A percentile compares a stretch with the other conserved stretches of the same genome.
Evolutionary conservation across 1,140 invertebrate species (phyloP).

Genomic region (Melanaphis sacchari): DNA sequence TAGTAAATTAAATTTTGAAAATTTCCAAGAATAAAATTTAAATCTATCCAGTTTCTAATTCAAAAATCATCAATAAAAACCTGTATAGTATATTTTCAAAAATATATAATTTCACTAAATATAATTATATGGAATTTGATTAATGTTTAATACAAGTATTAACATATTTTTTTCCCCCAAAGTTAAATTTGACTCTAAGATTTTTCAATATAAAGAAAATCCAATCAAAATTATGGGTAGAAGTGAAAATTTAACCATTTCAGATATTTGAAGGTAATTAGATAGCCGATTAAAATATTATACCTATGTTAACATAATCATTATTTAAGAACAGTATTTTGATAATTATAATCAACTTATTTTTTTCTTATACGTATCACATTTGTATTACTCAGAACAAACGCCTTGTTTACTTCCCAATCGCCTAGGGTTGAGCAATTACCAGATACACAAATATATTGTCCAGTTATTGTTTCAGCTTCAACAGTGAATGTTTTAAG

Average conservation of each 20-base stretch:
- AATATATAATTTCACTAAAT: background rate
- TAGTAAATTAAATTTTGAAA: background rate
- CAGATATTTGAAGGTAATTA: background rate
- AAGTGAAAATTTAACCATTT: background rate
- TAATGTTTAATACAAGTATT: background rate
- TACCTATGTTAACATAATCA: background rate
- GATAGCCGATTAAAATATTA: background rate
- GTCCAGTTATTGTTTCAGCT: constrained; percentile 64
- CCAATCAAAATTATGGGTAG: background rate
- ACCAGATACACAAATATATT: constrained; percentile 67
- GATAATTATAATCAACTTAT: constrained; percentile 16
- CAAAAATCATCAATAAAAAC: background rate
- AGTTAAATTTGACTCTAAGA: background rate
- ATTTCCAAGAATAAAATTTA: background rate
- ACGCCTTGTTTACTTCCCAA: constrained; percentile 65
- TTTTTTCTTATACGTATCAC: constrained; percentile 57
- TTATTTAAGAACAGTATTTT: background rate
- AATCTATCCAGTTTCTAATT: background rate
- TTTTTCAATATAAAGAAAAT: background rate
- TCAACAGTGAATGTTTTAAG: constrained; percentile 63
- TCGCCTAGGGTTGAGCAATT: constrained; percentile 65
- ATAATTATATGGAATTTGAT: background rate
- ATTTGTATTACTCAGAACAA: constrained; percentile 60
- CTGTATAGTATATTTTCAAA: background rate
- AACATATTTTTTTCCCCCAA: background rate